phyloP scores from a whole-genome alignment of 2,888 invertebrate genomes.

The Mycalesis mineus region DNA sequence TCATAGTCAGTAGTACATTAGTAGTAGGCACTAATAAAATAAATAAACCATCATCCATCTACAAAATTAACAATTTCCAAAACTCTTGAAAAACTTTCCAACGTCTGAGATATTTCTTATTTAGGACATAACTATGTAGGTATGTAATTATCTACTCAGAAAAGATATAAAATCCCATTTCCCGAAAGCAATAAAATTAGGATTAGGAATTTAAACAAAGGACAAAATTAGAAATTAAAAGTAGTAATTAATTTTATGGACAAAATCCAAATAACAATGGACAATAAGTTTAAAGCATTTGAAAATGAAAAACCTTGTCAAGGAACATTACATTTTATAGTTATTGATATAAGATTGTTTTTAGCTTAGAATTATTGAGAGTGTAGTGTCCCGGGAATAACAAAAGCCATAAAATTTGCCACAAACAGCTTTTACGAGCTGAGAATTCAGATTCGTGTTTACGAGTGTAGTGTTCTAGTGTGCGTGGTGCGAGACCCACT shows the following conservation, averaged over 20 bases:
- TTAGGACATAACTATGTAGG: no score
- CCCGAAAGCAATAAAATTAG: neutral
- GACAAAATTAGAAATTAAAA: conserved; percentile 1
- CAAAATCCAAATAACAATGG: neutral
- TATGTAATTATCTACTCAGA: neutral
- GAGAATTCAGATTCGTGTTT: conserved; percentile 15
- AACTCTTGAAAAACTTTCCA: no score
- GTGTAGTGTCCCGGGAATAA: conserved; percentile 6
- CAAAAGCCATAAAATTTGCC: conserved; percentile 17
- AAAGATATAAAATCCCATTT: neutral
- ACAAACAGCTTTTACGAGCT: conserved; percentile 23
- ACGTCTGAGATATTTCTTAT: no score
- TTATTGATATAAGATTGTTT: neutral
- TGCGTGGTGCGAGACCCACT: neutral
- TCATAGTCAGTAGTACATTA: no score
- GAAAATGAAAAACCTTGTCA: neutral
- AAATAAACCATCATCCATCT: no score
- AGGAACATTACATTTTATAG: neutral
- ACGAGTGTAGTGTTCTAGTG: conserved; percentile 7
- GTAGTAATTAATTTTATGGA: conserved; percentile 5
- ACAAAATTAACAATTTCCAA: no score
- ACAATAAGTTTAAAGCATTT: conserved; percentile 1
- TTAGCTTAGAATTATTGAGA: neutral
- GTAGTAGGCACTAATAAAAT: no score
- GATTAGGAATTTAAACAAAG: neutral